Conservation (phyloP, 2,113 vertebrate species). For the Reinhardtius hippoglossoides region DNA sequence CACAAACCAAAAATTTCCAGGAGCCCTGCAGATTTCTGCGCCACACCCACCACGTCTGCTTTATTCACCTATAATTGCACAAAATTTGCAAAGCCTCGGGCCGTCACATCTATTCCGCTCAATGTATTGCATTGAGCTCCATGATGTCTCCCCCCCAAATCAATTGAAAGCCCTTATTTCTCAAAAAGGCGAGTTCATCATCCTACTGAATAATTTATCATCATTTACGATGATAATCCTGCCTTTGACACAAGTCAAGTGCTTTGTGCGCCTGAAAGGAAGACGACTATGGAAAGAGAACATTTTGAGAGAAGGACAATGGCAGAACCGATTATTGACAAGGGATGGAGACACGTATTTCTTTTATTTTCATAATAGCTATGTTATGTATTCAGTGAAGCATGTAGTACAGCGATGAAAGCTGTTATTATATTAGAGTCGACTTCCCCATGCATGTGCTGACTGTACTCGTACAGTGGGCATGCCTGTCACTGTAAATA, state of each 20-base stretch:
- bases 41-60: constrained; percentile 41
- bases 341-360: neutral
- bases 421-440: no score
- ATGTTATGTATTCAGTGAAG: no score
- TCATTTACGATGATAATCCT: constrained; percentile 40
- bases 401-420: no score
- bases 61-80: constrained; percentile 36
- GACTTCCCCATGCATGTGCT: neutral
- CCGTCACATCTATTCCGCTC: neutral
- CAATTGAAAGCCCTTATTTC: constrained; percentile 33
- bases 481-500: constrained; percentile 38
- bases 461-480: constrained; percentile 8
- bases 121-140: neutral
- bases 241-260: constrained; percentile 29
- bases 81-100: neutral
- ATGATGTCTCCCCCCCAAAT: constrained; percentile 9
- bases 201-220: constrained; percentile 55
- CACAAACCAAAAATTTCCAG: neutral
- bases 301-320: neutral
- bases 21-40: constrained; percentile 1
- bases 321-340: neutral
- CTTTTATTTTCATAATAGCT: neutral
- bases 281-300: neutral
- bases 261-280: constrained; percentile 30
- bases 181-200: constrained; percentile 4